These are phyloP conservation scores for Cladorhizidae sp. DNA, from an alignment of 37 sponge, comb jelly and placozoan genomes.

Conservation along the genomic window DNA sequence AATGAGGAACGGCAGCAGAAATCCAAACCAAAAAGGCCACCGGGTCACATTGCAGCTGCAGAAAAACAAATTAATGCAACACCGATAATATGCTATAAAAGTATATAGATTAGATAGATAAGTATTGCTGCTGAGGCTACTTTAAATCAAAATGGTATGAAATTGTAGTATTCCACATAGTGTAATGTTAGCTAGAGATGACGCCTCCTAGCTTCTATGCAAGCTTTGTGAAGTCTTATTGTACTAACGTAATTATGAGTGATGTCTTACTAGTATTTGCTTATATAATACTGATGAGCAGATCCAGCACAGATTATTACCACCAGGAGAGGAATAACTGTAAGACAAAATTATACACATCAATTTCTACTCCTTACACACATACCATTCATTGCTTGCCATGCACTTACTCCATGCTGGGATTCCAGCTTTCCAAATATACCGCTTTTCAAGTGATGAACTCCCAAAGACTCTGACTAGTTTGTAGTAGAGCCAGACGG, in stretches of 20 bases:
- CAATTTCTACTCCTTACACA: too few relatives aligned
- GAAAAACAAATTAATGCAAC: background rate
- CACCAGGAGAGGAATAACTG: constrained; percentile 44
- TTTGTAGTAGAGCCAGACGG: constrained; percentile 54
- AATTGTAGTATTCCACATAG: background rate
- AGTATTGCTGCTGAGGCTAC: background rate
- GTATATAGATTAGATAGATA: background rate
- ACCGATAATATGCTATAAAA: background rate
- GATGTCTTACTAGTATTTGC: background rate
- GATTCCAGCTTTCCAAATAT: constrained; percentile 25
- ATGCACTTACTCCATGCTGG: constrained; percentile 59
- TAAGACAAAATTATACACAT: background rate
- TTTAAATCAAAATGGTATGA: too few relatives aligned
- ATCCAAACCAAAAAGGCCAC: constrained; percentile 65
- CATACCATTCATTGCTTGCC: background rate
- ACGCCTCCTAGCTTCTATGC: too few relatives aligned
- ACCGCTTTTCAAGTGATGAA: background rate
- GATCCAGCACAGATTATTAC: constrained; percentile 39
- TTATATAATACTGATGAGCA: constrained; percentile 28
- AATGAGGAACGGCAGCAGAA: constrained; percentile 48
- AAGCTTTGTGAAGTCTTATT: too few relatives aligned
- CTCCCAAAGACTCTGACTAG: constrained; percentile 44
- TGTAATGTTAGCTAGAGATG: background rate
- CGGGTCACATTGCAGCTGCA: constrained; percentile 56
- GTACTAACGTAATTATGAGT: background rate